Conservation (phyloP, 2,113 vertebrate genomes). For the Oriolus oriolus region DNA sequence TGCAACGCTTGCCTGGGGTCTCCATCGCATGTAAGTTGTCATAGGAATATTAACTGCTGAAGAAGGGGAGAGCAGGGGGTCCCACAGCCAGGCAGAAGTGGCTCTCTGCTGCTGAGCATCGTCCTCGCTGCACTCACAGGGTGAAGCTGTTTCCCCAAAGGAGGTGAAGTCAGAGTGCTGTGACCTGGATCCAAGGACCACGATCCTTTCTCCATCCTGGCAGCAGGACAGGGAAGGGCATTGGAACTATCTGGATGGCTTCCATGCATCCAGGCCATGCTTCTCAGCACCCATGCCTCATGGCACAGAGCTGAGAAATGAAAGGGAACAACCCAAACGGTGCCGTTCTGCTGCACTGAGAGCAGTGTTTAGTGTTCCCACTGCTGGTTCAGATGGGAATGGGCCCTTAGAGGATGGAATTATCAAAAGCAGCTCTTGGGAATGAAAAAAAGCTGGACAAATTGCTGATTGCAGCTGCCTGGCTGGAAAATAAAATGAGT, state of each 20-base stretch:
- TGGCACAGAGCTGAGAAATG: not conserved
- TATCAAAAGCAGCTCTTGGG: not conserved
- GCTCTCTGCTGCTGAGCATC: fast-evolving
- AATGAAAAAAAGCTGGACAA: not conserved
- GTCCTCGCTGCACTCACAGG: fast-evolving
- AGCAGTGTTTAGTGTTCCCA: not conserved
- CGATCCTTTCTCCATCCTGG: not conserved
- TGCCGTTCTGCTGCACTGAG: not conserved
- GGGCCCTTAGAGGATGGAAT: not conserved
- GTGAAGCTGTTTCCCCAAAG: not conserved
- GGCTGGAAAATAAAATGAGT: not conserved
- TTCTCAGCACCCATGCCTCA: not conserved
- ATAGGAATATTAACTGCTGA: not conserved
- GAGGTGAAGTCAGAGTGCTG: not conserved
- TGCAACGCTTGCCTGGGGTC: not conserved
- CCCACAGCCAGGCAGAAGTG: fast-evolving
- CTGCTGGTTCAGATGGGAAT: not conserved
- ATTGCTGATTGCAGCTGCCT: not conserved
- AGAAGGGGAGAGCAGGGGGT: not conserved
- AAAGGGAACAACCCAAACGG: not conserved
- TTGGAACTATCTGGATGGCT: not conserved
- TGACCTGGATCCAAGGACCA: not conserved
- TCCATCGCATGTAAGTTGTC: not conserved
- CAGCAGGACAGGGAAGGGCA: not conserved
- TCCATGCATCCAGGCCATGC: not conserved